Percentiles rank a stretch among this genome's conserved stretches.
These are phyloP conservation scores for Sterna hirundo DNA, from an alignment of 2,113 vertebrate species.

Conservation along the genomic window DNA sequence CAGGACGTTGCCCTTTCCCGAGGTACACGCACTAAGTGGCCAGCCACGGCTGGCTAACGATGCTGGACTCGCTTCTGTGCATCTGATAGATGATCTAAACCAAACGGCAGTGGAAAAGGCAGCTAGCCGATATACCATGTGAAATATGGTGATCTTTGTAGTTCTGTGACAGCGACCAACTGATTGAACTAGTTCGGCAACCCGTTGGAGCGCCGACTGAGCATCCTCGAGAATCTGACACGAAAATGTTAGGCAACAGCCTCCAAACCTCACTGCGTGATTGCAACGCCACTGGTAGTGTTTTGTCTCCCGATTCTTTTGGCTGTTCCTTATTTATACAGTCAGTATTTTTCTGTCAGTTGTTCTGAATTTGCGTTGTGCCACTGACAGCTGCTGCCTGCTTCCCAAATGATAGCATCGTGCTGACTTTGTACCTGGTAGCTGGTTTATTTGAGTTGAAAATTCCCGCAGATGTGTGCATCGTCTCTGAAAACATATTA, in stretches of 20 bases:
- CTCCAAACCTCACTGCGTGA: fast-evolving
- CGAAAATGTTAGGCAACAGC: fast-evolving
- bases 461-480: not conserved
- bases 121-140: not conserved
- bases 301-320: not conserved
- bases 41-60: fast-evolving
- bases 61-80: not conserved
- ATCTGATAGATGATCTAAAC: not conserved
- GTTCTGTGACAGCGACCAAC: not conserved
- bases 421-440: not conserved
- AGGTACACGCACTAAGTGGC: not conserved
- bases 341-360: not conserved
- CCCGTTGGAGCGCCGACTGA: not conserved
- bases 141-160: not conserved
- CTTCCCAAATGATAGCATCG: not conserved
- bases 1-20: not conserved
- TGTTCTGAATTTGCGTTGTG: not conserved
- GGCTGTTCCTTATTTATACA: not conserved
- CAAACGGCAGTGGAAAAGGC: not conserved
- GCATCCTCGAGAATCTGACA: fast-evolving
- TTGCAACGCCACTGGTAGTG: not conserved
- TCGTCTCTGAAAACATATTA: not conserved
- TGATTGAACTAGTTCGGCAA: not conserved
- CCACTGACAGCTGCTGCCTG: not conserved
- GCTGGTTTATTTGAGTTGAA: not conserved